A percentile compares a stretch with the other conserved stretches of the same genome.
Evolutionary conservation across 2,797 vertebrate species (phyloP).

Genomic region (Notolepis coatsorum): DNA sequence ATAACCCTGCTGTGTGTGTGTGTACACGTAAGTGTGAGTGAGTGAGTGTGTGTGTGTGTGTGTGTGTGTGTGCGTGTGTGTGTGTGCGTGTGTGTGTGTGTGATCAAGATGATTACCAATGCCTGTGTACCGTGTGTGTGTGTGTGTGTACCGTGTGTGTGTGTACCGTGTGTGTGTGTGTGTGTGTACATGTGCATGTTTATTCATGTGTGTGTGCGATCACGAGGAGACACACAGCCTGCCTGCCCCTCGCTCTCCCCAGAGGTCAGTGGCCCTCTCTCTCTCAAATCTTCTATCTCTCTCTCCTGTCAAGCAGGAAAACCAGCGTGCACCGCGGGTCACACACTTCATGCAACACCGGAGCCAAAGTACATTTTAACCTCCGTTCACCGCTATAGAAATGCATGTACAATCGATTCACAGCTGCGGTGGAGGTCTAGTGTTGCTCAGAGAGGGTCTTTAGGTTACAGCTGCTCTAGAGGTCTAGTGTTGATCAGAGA

Average conservation of each 20-base stretch:
- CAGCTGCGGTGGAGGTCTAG: too few species aligned
- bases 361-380: constrained; percentile 16
- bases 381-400: constrained; percentile 34
- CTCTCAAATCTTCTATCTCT: constrained; percentile 26
- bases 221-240: constrained; percentile 23
- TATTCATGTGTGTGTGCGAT: constrained; percentile 43
- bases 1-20: constrained; percentile 18
- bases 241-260: constrained; percentile 23
- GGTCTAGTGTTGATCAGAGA: too few species aligned
- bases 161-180: not conserved
- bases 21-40: not conserved
- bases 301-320: constrained; percentile 49
- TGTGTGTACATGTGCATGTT: not conserved
- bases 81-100: not conserved
- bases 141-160: constrained; percentile 20
- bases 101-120: too few species aligned
- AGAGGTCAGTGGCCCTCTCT: constrained; percentile 33
- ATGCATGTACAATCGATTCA: too few species aligned
- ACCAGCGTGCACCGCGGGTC: constrained; percentile 34
- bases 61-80: not conserved
- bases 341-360: constrained; percentile 23
- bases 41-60: not conserved
- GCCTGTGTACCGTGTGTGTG: not conserved
- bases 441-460: too few species aligned
- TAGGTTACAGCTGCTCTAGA: too few species aligned